Evolutionary conservation across 2,113 vertebrate species (phyloP), one percentile per base, ranked within the genome.

Genomic region (Sorex araneus): DNA sequence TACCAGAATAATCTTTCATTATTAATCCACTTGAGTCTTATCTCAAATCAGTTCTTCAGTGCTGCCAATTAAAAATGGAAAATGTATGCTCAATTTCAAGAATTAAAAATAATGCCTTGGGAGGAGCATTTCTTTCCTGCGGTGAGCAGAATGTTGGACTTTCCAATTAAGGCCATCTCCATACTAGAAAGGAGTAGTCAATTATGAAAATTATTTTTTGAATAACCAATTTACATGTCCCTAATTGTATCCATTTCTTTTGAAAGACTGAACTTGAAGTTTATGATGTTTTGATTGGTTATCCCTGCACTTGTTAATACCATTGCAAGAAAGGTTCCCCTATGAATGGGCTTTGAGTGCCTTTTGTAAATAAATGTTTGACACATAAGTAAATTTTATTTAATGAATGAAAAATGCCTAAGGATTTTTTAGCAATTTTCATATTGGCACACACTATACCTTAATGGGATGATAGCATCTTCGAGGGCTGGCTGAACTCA

Each of bases 181-280:
- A 63, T 96, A 93, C 76, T 97, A 94, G 91, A 98, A 98, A 96
- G 95, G 74, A 97, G 94, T 94, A 97, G 94, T 96, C 94, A 97
- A 75, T 98, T 97, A 95, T 92, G 76, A 94, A 94, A 96, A 95
- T 98, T 97, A 95, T 97, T 98, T 60, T 98, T 91, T 97, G 77
- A 96, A 93, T 96, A 95, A 85, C 89, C 91, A 87, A 96, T 98
- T 97, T 97, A 70, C 73, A 94, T 96, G 95, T 85, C 83, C 76
- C 93, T 97, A 97, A 92, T 97, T 97, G 86, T 97, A 85, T 97
- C 96, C 82, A 84, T 97, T 97, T 92, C 47, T 27, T 96, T 96
- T 87, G 83, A 96, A 98, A 96, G 82, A 67, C 47, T 93, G 40
- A 96, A 94, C 45, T 89, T 96, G 92, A 47, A 97, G 89, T 96